Conservation (phyloP, 2,797 vertebrate species). For the Carapus acus region DNA sequence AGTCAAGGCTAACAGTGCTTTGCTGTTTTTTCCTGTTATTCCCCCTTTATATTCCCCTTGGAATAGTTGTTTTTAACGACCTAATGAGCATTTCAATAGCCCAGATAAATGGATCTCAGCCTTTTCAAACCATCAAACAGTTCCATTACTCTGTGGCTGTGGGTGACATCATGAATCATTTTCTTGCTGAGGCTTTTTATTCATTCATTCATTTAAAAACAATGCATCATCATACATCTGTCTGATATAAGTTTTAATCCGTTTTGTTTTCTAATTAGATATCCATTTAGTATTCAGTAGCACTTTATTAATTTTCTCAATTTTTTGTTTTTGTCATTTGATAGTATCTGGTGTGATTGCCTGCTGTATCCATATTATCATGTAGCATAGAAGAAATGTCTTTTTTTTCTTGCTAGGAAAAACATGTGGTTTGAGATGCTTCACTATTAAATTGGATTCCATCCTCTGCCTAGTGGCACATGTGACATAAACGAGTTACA, state of each 20-base stretch:
- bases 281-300: slow-evolving; percentile 49
- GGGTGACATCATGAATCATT: slow-evolving; percentile 11
- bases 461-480: slow-evolving; percentile 14
- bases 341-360: slow-evolving; percentile 43
- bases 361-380: slow-evolving; percentile 39
- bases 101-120: slow-evolving; percentile 18
- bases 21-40: background rate
- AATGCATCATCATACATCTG: slow-evolving; percentile 10
- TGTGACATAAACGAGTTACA: slow-evolving; percentile 29
- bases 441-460: slow-evolving; percentile 23
- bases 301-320: slow-evolving; percentile 53
- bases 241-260: slow-evolving; percentile 24
- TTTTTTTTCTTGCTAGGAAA: slow-evolving; percentile 27
- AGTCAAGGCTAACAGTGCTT: slow-evolving; percentile 28
- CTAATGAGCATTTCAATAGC: slow-evolving; percentile 20
- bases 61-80: slow-evolving; percentile 27
- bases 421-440: slow-evolving; percentile 15
- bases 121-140: background rate
- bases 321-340: slow-evolving; percentile 35
- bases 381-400: slow-evolving; percentile 17
- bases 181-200: slow-evolving; percentile 8
- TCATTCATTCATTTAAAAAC: slow-evolving; percentile 11
- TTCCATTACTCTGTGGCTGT: slow-evolving; percentile 2
- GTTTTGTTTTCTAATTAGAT: slow-evolving; percentile 32
- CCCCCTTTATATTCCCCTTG: slow-evolving; percentile 21